phyloP scores from a whole-genome alignment of 2,113 vertebrate species.

The Ceyx melanurus region DNA sequence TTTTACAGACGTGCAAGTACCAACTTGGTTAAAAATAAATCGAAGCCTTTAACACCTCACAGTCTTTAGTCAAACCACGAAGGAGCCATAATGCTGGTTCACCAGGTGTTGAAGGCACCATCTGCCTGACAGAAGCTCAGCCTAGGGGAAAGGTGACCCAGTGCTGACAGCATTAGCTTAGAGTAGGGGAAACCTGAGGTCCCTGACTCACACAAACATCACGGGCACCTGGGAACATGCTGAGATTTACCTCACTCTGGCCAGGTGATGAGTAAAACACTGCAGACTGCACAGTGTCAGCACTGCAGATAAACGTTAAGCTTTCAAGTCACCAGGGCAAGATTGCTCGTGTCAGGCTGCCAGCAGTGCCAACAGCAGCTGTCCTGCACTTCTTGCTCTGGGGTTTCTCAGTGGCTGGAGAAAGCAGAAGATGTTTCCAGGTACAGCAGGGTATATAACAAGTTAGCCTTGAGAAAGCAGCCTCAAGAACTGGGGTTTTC shows the following conservation, averaged over 20 bases:
- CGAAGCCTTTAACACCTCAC: neutral
- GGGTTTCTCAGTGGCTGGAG: rapidly evolving
- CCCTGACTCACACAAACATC: neutral
- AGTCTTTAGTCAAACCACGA: neutral
- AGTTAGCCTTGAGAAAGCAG: neutral
- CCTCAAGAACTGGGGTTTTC: neutral
- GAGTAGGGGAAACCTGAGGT: neutral
- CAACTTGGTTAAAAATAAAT: neutral
- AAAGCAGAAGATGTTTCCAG: neutral
- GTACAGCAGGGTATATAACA: neutral
- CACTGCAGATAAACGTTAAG: neutral
- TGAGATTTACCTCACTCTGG: neutral
- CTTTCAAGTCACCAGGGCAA: neutral
- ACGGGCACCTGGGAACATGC: rapidly evolving
- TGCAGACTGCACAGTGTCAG: neutral
- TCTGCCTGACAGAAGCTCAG: neutral
- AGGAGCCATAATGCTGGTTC: neutral
- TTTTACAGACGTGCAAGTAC: neutral
- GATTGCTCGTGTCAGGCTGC: neutral
- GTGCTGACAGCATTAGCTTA: neutral
- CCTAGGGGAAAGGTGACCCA: neutral
- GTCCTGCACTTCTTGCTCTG: neutral
- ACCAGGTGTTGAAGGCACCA: neutral
- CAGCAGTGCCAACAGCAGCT: neutral
- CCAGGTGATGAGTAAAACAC: neutral